Evolutionary conservation across 2,797 vertebrate species (phyloP).

Genomic region (Anniella stebbinsi): DNA sequence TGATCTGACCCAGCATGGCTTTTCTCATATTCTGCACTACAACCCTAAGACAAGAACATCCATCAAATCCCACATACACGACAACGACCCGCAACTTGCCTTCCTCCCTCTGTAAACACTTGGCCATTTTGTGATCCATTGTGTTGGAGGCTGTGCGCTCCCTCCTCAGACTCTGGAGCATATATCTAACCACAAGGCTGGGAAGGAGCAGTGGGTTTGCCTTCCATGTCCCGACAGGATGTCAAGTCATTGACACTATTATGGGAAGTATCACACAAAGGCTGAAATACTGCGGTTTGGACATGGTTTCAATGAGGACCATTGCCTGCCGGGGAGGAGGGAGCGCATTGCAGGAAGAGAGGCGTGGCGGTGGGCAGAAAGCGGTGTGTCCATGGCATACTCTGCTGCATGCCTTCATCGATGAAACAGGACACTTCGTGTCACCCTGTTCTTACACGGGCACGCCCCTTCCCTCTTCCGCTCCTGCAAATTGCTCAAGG

Average conservation of each 20-base stretch:
- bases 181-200: neutral
- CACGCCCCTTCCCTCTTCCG: neutral
- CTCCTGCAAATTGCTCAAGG: neutral
- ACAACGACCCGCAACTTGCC: neutral
- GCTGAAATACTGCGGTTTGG: neutral
- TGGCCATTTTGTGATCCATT: neutral
- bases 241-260: neutral
- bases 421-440: neutral
- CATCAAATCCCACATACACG: neutral
- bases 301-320: neutral
- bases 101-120: neutral
- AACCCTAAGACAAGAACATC: neutral
- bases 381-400: neutral
- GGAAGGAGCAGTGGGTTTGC: neutral
- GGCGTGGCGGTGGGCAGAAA: neutral
- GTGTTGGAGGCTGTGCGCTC: neutral
- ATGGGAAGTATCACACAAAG: constrained; percentile 1
- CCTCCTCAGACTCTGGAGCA: neutral
- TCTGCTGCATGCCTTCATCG: neutral
- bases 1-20: no score
- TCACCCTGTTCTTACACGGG: neutral
- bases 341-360: neutral
- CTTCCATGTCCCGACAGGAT: constrained; percentile 33
- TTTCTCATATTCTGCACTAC: neutral
- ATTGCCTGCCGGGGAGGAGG: neutral